These are phyloP conservation scores for Apamea anceps DNA, from an alignment of 2,888 invertebrate genomes.

Conservation along the genomic window DNA sequence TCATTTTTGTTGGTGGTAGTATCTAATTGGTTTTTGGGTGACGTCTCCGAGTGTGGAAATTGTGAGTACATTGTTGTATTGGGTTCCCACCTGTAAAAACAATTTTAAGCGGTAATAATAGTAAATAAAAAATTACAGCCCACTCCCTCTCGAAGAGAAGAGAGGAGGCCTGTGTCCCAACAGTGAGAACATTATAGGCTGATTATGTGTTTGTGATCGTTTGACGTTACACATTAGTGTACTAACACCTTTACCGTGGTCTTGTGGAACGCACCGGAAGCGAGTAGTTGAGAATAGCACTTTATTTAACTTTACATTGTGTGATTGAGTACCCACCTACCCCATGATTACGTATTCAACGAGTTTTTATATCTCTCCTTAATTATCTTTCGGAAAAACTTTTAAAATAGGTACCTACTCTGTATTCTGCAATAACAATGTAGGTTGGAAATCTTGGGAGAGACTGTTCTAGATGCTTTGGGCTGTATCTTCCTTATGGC, in stretches of 20 bases:
- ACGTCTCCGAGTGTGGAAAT: too few relatives aligned
- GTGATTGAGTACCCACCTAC: constrained; percentile 41
- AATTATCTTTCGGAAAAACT: constrained; percentile 32
- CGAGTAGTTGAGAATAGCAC: constrained; percentile 71
- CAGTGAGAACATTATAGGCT: neutral
- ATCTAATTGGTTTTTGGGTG: too few relatives aligned
- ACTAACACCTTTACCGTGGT: constrained; percentile 26
- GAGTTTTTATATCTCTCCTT: constrained; percentile 50
- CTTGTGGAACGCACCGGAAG: constrained; percentile 69
- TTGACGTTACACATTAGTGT: constrained; percentile 27
- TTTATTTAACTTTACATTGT: constrained; percentile 68
- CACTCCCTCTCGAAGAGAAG: neutral
- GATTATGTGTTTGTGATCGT: neutral
- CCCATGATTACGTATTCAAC: constrained; percentile 63
- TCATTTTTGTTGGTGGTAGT: too few relatives aligned
- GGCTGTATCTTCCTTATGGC: neutral
- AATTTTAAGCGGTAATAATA: too few relatives aligned
- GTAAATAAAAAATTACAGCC: neutral
- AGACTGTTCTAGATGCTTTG: constrained; percentile 4
- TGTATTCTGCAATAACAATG: constrained; percentile 13
- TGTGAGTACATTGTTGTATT: too few relatives aligned
- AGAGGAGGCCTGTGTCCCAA: neutral
- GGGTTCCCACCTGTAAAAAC: too few relatives aligned
- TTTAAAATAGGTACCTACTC: constrained; percentile 8
- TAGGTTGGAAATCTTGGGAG: neutral